Base-by-base conservation (phyloP, 2,888 invertebrate genomes). In the Brachylomia viminalis region DNA sequence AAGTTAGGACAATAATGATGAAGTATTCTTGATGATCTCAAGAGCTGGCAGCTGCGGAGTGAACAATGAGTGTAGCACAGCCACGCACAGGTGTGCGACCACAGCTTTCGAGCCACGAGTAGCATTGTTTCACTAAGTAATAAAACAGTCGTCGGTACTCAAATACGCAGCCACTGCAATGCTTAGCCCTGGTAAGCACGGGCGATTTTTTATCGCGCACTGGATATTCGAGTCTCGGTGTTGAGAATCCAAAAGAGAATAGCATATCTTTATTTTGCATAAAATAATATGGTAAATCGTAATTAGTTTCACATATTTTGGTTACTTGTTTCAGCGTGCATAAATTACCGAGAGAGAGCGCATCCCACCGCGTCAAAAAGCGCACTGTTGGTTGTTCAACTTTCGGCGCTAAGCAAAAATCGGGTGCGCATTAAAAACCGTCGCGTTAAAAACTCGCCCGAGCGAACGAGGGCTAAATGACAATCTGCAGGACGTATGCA, bases 101-200 rank as follows among this genome's bases (percentile, higher is more conserved):
- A 61, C 13, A 70, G 72, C 71, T 66, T 72, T 80, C 56, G 47
- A 49, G 27, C 64, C 69, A 59, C 61, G 23, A 70, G 78, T 45
- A 73, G 84, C 67, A 82, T 85, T 84, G 82, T 82, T 79, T 79
- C 61, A 62, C 59, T 74, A 42, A 64, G 42, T 72, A 80, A 82
- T 75, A 76, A 74, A 75, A 75, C 73, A 68, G 45, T 23, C 10
- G 45, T 45, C 49, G 27, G 54, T 73, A 61, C 66, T 75, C 1
- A 61, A 68, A 77, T 56, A 72, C 10, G 10, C 56, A 67, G 66
- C 49, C 61, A 69, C 68, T 74, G 80, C 65, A 64, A 74, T 67
- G 54, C 65, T 61, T 66, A 67, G 56, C 58, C 3, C 33, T 38
- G 11, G 23, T 33, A 30, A 5, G 15, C 15, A 54, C 52, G 6